Evolutionary conservation across 2,888 invertebrate genomes (phyloP).

Genomic region (Pharmacophagus antenor): DNA sequence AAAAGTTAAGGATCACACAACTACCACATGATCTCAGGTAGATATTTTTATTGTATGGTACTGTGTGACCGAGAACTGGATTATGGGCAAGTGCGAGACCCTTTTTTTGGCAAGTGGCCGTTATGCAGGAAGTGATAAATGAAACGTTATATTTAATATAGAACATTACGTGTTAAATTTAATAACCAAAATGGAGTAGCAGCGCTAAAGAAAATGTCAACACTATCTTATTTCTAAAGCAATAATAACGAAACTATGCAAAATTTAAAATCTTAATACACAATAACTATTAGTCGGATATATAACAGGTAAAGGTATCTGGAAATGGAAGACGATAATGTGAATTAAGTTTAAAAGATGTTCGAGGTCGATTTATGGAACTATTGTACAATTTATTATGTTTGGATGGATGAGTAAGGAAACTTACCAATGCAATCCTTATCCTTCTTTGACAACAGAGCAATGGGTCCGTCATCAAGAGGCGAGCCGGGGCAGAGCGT

Average conservation of each 20-base stretch:
- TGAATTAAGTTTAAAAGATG: conserved; percentile 35
- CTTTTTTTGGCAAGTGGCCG: conserved; percentile 69
- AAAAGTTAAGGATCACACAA: conserved; percentile 52
- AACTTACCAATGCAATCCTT: conserved; percentile 69
- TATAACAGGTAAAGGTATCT: not conserved
- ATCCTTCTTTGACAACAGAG: conserved; percentile 81
- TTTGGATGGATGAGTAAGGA: conserved; percentile 22
- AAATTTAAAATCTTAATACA: too few species aligned
- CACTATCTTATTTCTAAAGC: too few species aligned
- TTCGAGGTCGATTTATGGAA: conserved; percentile 40
- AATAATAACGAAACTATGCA: not conserved
- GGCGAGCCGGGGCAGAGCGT: conserved; percentile 81
- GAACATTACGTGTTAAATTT: too few species aligned
- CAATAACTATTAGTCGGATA: too few species aligned
- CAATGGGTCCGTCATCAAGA: conserved; percentile 81
- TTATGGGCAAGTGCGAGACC: conserved; percentile 61
- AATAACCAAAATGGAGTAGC: too few species aligned
- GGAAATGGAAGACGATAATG: conserved; percentile 10
- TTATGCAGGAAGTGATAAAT: conserved; percentile 66
- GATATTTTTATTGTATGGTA: conserved; percentile 51
- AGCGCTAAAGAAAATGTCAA: too few species aligned
- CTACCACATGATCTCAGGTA: conserved; percentile 71
- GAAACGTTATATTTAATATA: conserved; percentile 42
- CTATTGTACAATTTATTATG: conserved; percentile 37
- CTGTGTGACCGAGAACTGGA: conserved; percentile 66